These are phyloP conservation scores for Picathartes gymnocephalus DNA, from an alignment of 2,113 vertebrate species.

Conservation along the genomic window DNA sequence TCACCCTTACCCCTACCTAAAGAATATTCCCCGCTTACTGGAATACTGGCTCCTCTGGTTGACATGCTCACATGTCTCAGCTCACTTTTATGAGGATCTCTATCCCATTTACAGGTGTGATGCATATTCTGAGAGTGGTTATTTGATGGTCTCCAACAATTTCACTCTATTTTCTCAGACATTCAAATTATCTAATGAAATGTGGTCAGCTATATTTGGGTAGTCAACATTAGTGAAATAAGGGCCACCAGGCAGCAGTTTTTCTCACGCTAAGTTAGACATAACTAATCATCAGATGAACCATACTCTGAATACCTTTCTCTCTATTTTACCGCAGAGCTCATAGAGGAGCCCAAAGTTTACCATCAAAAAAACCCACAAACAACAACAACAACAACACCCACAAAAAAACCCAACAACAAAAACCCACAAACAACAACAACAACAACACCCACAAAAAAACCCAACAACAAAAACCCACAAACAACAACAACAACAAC, in stretches of 20 bases:
- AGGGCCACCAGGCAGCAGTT: background rate
- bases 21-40: background rate
- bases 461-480: background rate
- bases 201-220: background rate
- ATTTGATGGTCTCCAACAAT: background rate
- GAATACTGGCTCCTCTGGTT: background rate
- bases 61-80: background rate
- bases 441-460: background rate
- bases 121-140: background rate
- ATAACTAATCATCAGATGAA: background rate
- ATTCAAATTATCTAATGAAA: background rate
- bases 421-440: background rate
- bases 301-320: background rate
- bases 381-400: background rate
- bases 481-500: background rate
- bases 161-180: background rate
- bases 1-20: too few relatives aligned
- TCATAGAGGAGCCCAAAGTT: background rate
- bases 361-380: too few relatives aligned
- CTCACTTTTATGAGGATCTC: background rate
- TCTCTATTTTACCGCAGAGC: background rate
- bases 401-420: background rate
- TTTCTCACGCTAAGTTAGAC: background rate
- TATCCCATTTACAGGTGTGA: accelerated
- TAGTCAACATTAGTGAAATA: background rate